A percentile compares a stretch with the other conserved stretches of the same genome.
Evolutionary conservation across 2,113 vertebrate species (phyloP).

Genomic region (Penelope pileata): DNA sequence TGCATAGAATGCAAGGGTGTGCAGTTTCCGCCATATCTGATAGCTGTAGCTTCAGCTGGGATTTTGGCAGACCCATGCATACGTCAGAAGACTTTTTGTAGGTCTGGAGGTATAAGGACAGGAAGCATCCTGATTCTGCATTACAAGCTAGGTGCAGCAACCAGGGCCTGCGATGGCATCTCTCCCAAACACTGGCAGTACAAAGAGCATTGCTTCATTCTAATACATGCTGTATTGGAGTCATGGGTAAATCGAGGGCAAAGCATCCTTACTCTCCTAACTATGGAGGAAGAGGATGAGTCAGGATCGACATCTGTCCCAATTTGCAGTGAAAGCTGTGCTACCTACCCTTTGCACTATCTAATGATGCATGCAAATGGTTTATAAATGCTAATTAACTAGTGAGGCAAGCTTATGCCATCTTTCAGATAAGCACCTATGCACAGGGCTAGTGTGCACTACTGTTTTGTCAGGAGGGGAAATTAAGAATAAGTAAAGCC

Average conservation of each 20-base stretch:
- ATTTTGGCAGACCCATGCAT: not conserved
- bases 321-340: not conserved
- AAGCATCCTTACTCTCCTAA: not conserved
- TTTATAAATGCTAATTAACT: not conserved
- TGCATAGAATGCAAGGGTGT: not conserved
- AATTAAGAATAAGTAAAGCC: not conserved
- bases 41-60: fast-evolving
- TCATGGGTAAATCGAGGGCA: not conserved
- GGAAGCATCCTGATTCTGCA: fast-evolving
- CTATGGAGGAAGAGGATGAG: not conserved
- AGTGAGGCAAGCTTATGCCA: not conserved
- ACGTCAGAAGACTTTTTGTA: not conserved
- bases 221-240: too few relatives aligned
- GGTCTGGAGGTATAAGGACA: not conserved
- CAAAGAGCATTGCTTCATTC: not conserved
- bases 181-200: not conserved
- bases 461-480: not conserved
- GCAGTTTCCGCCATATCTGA: fast-evolving
- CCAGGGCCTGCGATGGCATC: not conserved
- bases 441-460: too few relatives aligned
- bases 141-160: not conserved
- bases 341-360: not conserved
- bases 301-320: fast-evolving
- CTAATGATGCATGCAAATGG: not conserved
- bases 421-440: not conserved